These are phyloP conservation scores for Forficula auricularia DNA, from an alignment of 1,140 invertebrate species.

Conservation along the genomic window DNA sequence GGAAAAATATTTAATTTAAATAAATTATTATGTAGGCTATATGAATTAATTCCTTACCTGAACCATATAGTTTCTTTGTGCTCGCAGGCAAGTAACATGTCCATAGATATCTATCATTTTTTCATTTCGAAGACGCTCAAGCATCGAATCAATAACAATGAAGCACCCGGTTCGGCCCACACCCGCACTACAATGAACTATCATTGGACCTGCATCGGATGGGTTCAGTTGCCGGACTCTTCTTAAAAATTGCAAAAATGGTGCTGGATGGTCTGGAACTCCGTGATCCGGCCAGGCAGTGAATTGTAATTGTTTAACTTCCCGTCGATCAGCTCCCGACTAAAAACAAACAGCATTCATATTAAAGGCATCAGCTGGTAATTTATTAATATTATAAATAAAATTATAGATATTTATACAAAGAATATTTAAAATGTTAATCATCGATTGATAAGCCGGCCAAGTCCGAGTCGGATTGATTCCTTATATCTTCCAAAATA, in stretches of 20 bases:
- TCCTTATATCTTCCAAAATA: too few species aligned
- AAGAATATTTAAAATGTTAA: constrained; percentile 1
- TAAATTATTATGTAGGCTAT: too few species aligned
- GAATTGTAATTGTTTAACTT: constrained; percentile 97
- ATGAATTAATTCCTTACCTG: constrained; percentile 19
- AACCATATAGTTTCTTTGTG: constrained; percentile 92
- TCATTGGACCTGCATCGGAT: constrained; percentile 73
- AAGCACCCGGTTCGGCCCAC: constrained; percentile 97
- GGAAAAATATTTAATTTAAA: too few species aligned
- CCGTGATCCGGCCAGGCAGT: constrained; percentile 99
- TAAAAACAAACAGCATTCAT: background rate
- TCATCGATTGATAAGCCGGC: background rate
- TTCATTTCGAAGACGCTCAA: constrained; percentile 85
- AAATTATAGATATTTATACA: background rate
- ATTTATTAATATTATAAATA: background rate
- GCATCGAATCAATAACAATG: constrained; percentile 94
- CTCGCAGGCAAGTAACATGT: constrained; percentile 89
- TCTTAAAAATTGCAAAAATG: constrained; percentile 91
- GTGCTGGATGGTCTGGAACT: constrained; percentile 93
- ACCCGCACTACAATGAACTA: constrained; percentile 88
- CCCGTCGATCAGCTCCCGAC: constrained; percentile 47
- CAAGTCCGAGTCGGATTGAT: too few species aligned
- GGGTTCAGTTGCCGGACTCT: constrained; percentile 81
- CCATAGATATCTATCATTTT: constrained; percentile 98
- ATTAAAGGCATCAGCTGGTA: background rate